These are phyloP conservation scores for Chionodraco myersi DNA, from an alignment of 2,113 vertebrate species.

Conservation along the genomic window DNA sequence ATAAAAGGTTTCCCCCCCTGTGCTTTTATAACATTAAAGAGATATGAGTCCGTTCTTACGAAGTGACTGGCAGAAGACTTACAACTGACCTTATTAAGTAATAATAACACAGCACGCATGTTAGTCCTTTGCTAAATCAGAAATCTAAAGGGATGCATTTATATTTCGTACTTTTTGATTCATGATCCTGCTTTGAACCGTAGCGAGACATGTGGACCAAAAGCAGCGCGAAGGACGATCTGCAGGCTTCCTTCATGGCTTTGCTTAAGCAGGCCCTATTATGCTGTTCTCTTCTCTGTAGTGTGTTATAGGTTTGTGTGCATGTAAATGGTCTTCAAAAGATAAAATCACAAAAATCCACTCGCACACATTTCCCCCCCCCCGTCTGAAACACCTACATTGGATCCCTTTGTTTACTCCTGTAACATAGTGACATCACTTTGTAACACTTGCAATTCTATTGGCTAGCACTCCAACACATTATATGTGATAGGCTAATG, in stretches of 20 bases:
- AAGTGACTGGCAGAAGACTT: slow-evolving; percentile 7
- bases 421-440: too few relatives aligned
- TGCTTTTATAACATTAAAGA: slow-evolving; percentile 40
- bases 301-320: too few relatives aligned
- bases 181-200: neutral
- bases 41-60: neutral
- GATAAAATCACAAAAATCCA: too few relatives aligned
- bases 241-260: neutral
- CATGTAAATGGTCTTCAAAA: too few relatives aligned
- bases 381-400: too few relatives aligned
- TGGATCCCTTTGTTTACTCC: too few relatives aligned
- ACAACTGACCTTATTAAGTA: neutral
- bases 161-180: slow-evolving; percentile 5
- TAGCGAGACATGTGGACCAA: neutral
- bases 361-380: too few relatives aligned
- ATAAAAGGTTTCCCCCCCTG: slow-evolving; percentile 2
- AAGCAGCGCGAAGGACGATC: slow-evolving; percentile 1
- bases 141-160: slow-evolving; percentile 6
- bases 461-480: too few relatives aligned
- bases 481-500: too few relatives aligned
- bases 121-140: neutral
- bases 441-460: too few relatives aligned
- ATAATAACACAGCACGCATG: neutral
- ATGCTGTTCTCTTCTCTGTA: too few relatives aligned
- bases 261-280: neutral